phyloP scores from a whole-genome alignment of 2,888 invertebrate species.

The Lasioglossum marginatum region DNA sequence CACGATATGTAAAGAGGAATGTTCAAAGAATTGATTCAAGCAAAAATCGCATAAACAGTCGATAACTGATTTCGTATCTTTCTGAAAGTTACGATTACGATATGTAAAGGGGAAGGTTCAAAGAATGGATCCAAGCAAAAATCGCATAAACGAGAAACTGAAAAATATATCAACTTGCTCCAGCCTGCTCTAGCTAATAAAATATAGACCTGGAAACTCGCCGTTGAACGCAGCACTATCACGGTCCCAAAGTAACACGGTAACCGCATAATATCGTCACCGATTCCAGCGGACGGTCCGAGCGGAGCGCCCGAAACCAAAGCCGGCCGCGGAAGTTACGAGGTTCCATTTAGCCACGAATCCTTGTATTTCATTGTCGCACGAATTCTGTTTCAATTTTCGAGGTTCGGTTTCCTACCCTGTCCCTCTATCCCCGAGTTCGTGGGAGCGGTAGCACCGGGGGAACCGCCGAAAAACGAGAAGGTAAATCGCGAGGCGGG shows the following conservation, averaged over 20 bases:
- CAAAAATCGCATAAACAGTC: too few relatives aligned
- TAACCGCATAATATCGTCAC: slow-evolving; percentile 9
- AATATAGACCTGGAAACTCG: neutral
- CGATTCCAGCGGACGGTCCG: slow-evolving; percentile 33
- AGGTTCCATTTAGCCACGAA: slow-evolving; percentile 66
- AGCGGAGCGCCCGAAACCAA: slow-evolving; percentile 52
- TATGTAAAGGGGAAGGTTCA: too few relatives aligned
- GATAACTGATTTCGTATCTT: too few relatives aligned
- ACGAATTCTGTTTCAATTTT: slow-evolving; percentile 71
- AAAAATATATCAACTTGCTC: neutral
- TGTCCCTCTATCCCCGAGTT: neutral
- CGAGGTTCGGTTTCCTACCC: slow-evolving; percentile 41
- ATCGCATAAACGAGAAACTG: too few relatives aligned
- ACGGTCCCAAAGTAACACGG: neutral
- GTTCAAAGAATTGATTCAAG: too few relatives aligned
- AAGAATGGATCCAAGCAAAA: neutral
- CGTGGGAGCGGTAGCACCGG: neutral
- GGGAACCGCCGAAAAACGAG: slow-evolving; percentile 17
- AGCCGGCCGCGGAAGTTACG: slow-evolving; percentile 63
- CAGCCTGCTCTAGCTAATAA: neutral
- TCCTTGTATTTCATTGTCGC: slow-evolving; percentile 64
- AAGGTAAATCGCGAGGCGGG: slow-evolving; percentile 32
- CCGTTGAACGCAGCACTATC: neutral
- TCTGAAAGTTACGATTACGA: too few relatives aligned
- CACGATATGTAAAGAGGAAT: too few relatives aligned